Evolutionary conservation across 2,888 invertebrate species (phyloP), one percentile per base, ranked within the genome.

Genomic region (Zhuqinia jingwanae): DNA sequence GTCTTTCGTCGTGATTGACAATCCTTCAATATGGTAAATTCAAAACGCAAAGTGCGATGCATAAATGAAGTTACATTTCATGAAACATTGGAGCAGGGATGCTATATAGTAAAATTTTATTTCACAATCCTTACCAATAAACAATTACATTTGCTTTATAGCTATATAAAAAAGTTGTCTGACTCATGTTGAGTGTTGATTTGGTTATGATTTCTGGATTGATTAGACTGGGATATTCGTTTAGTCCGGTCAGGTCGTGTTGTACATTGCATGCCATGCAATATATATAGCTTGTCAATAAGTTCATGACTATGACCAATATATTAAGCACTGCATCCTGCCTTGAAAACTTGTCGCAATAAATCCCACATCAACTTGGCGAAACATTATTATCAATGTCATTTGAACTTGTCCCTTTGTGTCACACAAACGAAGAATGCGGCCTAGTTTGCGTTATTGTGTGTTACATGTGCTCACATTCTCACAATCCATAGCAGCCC

Each of bases 1-100:
- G 5, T 15, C 11, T 27, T 58, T 36, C 5, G 65, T 85, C 84
- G 84, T 85, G 84, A 85, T 85, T 85, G 84, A 85, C 84, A 85
- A 85, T 85, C 84, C 84, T 70, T 70, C 5, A 60, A 70, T 85
- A 70, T 77, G 70, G 78, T 50, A 58, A 56, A 70, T 53, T 20
- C 42, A 22, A n/a, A n/a, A n/a, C 56, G 17, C 10, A 60, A 17
- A 17, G 65, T n/a, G 20, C 5, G 15, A 30, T 36, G 2, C 22
- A 25, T 60, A 25, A 22, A 60, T 22, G 13, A 10, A 25, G n/a
- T 36, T 6, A 36, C 36, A 6, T 36, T 36, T n/a, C 11, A 56
- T 56, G n/a, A 56, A n/a, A 56, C 17, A 8, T n/a, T n/a, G 58
- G 13, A n/a, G 13, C 17, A 10, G 13, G 13, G 10, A 47, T 47